A percentile compares a stretch with the other conserved stretches of the same genome.
These are phyloP conservation scores for Enteromius afrohamiltoni DNA, from an alignment of 2,797 vertebrate species.

Conservation along the genomic window DNA sequence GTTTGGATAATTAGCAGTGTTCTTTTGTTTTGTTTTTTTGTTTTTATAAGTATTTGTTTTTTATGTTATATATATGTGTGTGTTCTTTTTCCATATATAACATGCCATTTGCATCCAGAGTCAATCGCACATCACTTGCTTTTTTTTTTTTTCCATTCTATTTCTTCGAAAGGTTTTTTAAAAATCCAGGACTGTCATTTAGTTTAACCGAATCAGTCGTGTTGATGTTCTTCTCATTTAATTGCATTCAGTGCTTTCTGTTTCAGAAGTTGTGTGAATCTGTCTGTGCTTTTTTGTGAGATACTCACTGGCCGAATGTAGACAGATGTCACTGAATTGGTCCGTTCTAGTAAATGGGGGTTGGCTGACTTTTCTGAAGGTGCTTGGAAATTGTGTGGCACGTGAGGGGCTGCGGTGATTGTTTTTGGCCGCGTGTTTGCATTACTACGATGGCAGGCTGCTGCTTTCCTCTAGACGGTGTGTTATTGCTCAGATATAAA, in stretches of 20 bases:
- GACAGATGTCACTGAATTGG: constrained; percentile 72
- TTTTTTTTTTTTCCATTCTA: neutral
- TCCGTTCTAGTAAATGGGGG: constrained; percentile 67
- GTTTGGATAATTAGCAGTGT: neutral
- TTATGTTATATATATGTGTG: neutral
- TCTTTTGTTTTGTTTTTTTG: too few relatives aligned
- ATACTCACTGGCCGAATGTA: constrained; percentile 61
- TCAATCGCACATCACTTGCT: neutral
- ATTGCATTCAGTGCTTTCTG: constrained; percentile 13
- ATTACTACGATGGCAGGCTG: constrained; percentile 71
- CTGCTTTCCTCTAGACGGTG: constrained; percentile 68
- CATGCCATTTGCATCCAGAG: neutral
- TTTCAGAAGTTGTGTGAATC: constrained; percentile 40
- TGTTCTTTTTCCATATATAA: neutral
- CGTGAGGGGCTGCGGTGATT: constrained; percentile 26
- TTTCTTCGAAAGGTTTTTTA: neutral
- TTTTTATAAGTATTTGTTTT: neutral
- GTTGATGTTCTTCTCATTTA: constrained; percentile 15
- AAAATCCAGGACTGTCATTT: neutral
- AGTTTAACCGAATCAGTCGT: neutral
- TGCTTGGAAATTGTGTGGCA: constrained; percentile 49
- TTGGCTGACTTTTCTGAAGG: constrained; percentile 65
- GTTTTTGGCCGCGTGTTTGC: constrained; percentile 53
- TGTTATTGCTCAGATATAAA: constrained; percentile 77
- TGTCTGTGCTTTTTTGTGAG: neutral